Evolutionary conservation across 1,140 invertebrate genomes (phyloP).

Genomic region (Drosophila paulistorum): DNA sequence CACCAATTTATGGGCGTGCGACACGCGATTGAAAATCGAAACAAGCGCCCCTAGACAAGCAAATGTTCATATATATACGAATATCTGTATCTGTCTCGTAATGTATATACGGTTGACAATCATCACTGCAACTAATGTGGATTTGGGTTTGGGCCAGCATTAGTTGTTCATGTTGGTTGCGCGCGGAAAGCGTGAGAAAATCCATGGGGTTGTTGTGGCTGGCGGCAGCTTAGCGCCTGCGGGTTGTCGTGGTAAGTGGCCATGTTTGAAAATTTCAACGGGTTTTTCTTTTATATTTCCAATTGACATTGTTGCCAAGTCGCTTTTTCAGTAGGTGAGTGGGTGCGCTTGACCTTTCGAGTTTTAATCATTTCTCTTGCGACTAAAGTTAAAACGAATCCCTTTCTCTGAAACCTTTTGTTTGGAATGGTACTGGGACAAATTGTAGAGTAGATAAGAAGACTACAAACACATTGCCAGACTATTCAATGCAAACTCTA

Average conservation of each 20-base stretch:
- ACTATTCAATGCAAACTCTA: too few relatives aligned
- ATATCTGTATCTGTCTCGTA: not conserved
- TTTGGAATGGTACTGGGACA: too few relatives aligned
- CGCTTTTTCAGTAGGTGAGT: conserved; percentile 14
- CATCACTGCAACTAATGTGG: not conserved
- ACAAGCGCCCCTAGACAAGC: conserved; percentile 23
- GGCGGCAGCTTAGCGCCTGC: conserved; percentile 49
- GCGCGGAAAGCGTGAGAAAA: conserved; percentile 59
- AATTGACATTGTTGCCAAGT: conserved; percentile 14
- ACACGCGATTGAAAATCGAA: conserved; percentile 76
- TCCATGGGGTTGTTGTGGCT: conserved; percentile 39
- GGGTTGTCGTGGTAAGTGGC: conserved; percentile 31
- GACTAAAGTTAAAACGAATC: too few relatives aligned
- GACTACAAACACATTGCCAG: too few relatives aligned
- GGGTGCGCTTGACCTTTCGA: conserved; percentile 34
- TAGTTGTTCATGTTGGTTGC: not conserved
- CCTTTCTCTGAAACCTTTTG: too few relatives aligned
- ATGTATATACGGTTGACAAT: conserved; percentile 36
- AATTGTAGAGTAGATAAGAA: too few relatives aligned
- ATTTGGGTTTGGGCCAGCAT: not conserved
- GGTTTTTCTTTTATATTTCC: conserved; percentile 25
- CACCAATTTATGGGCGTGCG: conserved; percentile 64
- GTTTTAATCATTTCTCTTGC: not conserved
- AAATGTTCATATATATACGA: not conserved
- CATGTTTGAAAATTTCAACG: conserved; percentile 37